Evolutionary conservation across 2,888 invertebrate species (phyloP).

Genomic region (Hyalella azteca): DNA sequence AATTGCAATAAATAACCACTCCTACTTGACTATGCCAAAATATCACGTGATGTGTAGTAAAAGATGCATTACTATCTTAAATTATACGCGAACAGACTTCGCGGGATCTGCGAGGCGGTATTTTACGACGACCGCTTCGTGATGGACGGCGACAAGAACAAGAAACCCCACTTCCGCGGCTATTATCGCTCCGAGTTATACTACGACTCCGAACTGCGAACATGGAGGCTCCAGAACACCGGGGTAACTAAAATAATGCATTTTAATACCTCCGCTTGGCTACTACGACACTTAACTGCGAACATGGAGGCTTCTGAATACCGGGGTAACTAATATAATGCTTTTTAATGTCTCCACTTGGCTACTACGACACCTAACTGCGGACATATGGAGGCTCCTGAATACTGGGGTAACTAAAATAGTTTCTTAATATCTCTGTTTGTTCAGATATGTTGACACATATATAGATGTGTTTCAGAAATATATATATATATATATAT

Average conservation of each 20-base stretch:
- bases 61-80: no score
- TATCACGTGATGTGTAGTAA: no score
- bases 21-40: no score
- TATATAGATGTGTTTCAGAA: no score
- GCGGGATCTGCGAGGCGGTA: slow-evolving; percentile 51
- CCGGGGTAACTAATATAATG: not conserved
- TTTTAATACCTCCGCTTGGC: no score
- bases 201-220: slow-evolving; percentile 7
- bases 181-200: slow-evolving; percentile 51
- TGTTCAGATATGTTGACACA: no score
- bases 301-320: slow-evolving; percentile 43
- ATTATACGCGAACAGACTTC: slow-evolving; percentile 46
- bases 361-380: slow-evolving; percentile 36
- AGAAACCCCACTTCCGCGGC: slow-evolving; percentile 49
- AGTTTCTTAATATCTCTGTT: no score
- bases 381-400: slow-evolving; percentile 40
- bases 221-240: slow-evolving; percentile 43
- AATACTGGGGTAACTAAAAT: not conserved
- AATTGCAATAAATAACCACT: no score
- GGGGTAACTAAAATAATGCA: not conserved
- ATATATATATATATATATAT: no score
- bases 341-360: no score
- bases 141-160: slow-evolving; percentile 38
- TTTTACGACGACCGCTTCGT: slow-evolving; percentile 52
- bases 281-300: slow-evolving; percentile 31